Evolutionary conservation across 1,140 invertebrate species (phyloP).

Genomic region (Drosophila micromelanica): DNA sequence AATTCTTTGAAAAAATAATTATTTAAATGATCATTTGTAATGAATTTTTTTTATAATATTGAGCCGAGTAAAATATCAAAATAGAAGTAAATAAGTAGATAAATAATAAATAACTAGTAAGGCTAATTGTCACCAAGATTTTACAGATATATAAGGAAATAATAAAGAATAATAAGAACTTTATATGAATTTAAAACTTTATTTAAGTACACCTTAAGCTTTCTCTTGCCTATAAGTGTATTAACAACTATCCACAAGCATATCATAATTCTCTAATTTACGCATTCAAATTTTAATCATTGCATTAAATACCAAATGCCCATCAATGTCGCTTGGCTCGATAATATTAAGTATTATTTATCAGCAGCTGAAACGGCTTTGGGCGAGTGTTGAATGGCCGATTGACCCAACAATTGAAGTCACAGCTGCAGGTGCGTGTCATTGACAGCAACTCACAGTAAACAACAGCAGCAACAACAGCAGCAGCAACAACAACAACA

Average conservation of each 20-base stretch:
- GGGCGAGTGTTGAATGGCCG: constrained; percentile 54
- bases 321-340: constrained; percentile 8
- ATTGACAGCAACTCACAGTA: constrained; percentile 61
- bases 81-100: too few species aligned
- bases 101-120: too few species aligned
- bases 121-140: too few species aligned
- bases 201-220: background rate
- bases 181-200: background rate
- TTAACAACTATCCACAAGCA: background rate
- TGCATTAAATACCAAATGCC: constrained; percentile 20
- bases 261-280: constrained; percentile 4
- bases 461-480: constrained; percentile 23
- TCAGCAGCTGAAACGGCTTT: constrained; percentile 15
- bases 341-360: constrained; percentile 12
- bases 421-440: constrained; percentile 69
- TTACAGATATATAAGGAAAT: too few species aligned
- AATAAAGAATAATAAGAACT: too few species aligned
- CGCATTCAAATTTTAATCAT: background rate
- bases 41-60: too few species aligned
- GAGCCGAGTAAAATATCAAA: too few species aligned
- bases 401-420: constrained; percentile 73
- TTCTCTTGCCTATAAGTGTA: background rate
- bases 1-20: too few species aligned
- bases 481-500: constrained; percentile 28
- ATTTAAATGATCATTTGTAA: too few species aligned